Evolutionary conservation across 2,888 invertebrate species (phyloP).

Genomic region (Cybosia mesomella): DNA sequence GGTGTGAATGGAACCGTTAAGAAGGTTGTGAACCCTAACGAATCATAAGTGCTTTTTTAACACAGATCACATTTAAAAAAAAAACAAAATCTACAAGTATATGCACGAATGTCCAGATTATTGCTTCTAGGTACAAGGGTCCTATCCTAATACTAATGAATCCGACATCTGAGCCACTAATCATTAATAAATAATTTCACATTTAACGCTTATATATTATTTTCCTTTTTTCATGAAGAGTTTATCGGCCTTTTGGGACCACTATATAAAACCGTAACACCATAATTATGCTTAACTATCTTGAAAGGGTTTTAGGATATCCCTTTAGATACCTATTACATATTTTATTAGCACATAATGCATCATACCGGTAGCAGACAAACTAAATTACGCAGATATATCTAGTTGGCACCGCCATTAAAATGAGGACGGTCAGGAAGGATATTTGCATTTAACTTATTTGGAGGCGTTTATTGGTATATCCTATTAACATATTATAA

Average conservation of each 20-base stretch:
- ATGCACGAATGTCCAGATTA: too few species aligned
- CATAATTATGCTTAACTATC: neutral
- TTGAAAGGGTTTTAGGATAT: neutral
- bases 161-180: too few species aligned
- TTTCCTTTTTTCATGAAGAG: neutral
- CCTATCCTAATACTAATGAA: too few species aligned
- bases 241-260: neutral
- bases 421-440: neutral
- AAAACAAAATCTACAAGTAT: too few species aligned
- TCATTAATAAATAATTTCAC: too few species aligned
- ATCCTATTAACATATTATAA: too few species aligned
- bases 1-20: too few species aligned
- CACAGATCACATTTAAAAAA: too few species aligned
- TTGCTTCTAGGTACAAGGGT: too few species aligned
- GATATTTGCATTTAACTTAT: neutral
- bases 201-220: neutral
- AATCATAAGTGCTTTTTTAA: too few species aligned
- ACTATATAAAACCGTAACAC: neutral
- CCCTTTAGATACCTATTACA: neutral
- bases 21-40: too few species aligned
- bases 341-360: constrained; percentile 3
- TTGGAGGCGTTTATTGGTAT: neutral
- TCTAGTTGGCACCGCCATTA: neutral
- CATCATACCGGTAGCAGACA: neutral
- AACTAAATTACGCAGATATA: neutral